These are phyloP conservation scores for Vanessa tameamea DNA, from an alignment of 1,140 invertebrate species.

Conservation along the genomic window DNA sequence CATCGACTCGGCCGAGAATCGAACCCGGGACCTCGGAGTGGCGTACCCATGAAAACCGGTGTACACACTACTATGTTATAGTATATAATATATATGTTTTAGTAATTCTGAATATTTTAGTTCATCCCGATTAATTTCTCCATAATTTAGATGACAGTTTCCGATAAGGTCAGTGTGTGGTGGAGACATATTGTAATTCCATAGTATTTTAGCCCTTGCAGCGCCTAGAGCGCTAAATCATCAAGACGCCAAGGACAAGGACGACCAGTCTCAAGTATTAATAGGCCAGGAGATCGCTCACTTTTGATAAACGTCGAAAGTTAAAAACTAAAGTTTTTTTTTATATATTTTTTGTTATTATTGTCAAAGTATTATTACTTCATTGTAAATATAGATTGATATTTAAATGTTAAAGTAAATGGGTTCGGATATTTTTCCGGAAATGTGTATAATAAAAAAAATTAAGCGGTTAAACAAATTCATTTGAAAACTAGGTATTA, in stretches of 20 bases:
- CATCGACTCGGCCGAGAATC: too few relatives aligned
- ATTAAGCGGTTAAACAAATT: too few relatives aligned
- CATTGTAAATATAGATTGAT: not conserved
- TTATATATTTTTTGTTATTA: not conserved
- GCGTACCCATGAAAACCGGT: too few relatives aligned
- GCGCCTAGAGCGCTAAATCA: conserved; percentile 27
- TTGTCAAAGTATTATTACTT: not conserved
- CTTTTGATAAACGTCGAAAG: not conserved
- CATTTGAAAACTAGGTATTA: too few relatives aligned
- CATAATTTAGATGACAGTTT: too few relatives aligned
- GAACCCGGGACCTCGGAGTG: too few relatives aligned
- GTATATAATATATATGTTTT: too few relatives aligned
- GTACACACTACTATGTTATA: too few relatives aligned
- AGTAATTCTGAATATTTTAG: too few relatives aligned
- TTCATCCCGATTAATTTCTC: too few relatives aligned
- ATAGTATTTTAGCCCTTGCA: conserved; percentile 1
- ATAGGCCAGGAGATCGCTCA: conserved; percentile 31
- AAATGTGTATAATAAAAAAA: not conserved
- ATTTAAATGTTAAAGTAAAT: not conserved
- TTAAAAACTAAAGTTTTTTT: not conserved
- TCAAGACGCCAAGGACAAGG: conserved; percentile 60
- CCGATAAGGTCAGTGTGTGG: too few relatives aligned
- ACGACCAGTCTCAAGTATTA: conserved; percentile 46
- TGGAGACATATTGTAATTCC: not conserved
- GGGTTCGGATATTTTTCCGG: not conserved